phyloP scores from a whole-genome alignment of 2,888 invertebrate genomes.

The Arrhopalites spinosus region DNA sequence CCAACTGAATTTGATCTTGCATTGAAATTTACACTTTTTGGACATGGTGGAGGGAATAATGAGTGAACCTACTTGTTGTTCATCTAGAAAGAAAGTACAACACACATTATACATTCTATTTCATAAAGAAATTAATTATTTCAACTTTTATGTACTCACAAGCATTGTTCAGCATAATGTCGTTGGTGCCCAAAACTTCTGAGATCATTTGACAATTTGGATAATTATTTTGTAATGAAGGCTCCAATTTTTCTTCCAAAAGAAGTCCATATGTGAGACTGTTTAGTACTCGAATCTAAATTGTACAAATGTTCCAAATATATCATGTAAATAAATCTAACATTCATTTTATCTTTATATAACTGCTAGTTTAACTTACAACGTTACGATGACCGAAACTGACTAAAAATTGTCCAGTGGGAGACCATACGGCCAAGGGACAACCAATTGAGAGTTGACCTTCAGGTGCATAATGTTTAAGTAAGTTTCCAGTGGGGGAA shows the following conservation, averaged over 20 bases:
- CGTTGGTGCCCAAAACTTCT: not conserved
- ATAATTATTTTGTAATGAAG: constrained; percentile 3
- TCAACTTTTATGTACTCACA: constrained; percentile 4
- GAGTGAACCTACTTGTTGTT: not conserved
- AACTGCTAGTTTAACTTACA: too few species aligned
- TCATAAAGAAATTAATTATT: not conserved
- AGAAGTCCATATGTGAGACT: constrained; percentile 41
- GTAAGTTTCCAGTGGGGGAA: constrained; percentile 31
- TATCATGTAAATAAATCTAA: not conserved
- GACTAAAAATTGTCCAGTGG: constrained; percentile 40
- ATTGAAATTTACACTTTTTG: not conserved
- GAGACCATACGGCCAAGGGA: constrained; percentile 33
- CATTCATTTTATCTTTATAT: too few species aligned
- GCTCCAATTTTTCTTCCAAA: constrained; percentile 44
- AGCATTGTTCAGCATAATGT: not conserved
- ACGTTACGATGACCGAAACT: constrained; percentile 37
- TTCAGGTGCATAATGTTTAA: constrained; percentile 45
- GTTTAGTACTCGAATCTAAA: constrained; percentile 45
- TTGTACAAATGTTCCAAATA: not conserved
- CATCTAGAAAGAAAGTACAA: not conserved
- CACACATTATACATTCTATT: not conserved
- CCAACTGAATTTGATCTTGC: constrained; percentile 33
- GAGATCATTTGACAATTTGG: constrained; percentile 20
- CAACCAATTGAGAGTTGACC: constrained; percentile 43
- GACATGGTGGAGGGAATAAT: constrained; percentile 7